These are phyloP conservation scores for Rhinichthys klamathensis DNA, from an alignment of 2,113 vertebrate genomes.

Conservation along the genomic window DNA sequence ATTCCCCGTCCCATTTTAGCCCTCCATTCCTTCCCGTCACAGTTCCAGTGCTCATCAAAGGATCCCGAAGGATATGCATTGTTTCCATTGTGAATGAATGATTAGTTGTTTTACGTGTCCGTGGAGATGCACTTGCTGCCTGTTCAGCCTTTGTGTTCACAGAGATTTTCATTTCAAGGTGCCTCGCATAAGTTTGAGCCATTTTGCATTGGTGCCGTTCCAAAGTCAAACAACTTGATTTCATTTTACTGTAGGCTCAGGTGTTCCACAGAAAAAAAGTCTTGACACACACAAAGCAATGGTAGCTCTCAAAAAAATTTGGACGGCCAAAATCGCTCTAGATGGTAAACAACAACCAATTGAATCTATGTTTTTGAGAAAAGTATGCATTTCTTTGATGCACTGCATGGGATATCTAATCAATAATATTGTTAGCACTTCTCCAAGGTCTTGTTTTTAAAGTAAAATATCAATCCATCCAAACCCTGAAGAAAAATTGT, in stretches of 20 bases:
- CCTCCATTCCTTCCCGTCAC: neutral
- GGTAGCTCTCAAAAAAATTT: neutral
- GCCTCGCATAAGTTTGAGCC: neutral
- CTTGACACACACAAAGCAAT: neutral
- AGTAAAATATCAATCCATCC: slow-evolving; percentile 4
- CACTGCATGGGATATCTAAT: neutral
- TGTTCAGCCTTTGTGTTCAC: neutral
- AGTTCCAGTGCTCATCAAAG: slow-evolving; percentile 4
- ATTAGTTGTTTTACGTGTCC: slow-evolving; percentile 14
- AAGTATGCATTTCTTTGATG: neutral
- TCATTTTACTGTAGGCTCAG: neutral
- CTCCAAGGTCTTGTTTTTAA: slow-evolving; percentile 6
- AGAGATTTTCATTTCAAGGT: slow-evolving; percentile 25
- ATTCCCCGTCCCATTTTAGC: slow-evolving; percentile 11
- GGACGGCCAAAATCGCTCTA: neutral
- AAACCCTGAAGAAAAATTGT: slow-evolving; percentile 4
- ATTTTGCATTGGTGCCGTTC: neutral
- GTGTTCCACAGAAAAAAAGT: neutral
- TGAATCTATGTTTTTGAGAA: neutral
- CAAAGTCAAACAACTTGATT: slow-evolving; percentile 1
- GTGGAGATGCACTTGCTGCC: neutral
- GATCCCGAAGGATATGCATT: slow-evolving; percentile 8
- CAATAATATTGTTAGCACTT: neutral
- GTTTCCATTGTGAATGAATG: slow-evolving; percentile 29
- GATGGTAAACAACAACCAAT: neutral